Evolutionary conservation across 2,797 vertebrate genomes (phyloP), one percentile per base, ranked within the genome.

Genomic region (Enteromius paludinosus): DNA sequence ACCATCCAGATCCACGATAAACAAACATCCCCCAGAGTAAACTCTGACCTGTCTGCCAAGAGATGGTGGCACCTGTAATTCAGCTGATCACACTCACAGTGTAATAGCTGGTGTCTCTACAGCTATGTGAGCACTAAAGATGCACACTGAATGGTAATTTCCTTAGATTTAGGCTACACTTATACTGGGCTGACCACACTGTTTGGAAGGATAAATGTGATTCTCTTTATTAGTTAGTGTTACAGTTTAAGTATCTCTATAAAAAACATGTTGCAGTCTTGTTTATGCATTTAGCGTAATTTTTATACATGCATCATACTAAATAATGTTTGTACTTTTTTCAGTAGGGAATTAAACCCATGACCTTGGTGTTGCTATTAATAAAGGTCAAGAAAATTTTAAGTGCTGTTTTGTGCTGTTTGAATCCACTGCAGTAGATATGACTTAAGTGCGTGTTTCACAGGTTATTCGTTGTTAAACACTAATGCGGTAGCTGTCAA

Each of bases 21-120:
- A 61, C 30, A 73, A 82, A 30, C 18, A 5, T 59, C 43, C 41
- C 52, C 33, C 4, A 1, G 9, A 38, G 17, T 52, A 73, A 64
- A 81, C 28, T 49, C 70, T 49, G n/a, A 23, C 62, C 25, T 79
- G 28, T 64, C 41, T 72, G 66, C 14, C 54, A 72, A 25, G 56
- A 49, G 25, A 38, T 73, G 28, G 12, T 4, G 28, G 14, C 59
- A 59, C 35, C 52, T 79, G 20, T 62, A 71, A 25, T 72, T 69
- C 68, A 62, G 6, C 12, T 3, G 2, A 47, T 72, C 20, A 47
- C 54, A 14, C 12, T 61, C 6, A 43, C 14, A 0, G n/a, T 43
- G 23, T 76, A 76, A 43, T 28, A 61, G 15, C 23, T 43, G 23
- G 17, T 43, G 8, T 62, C n/a, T 20, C 43, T 33, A 64, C 17